Evolutionary conservation across 2,797 vertebrate genomes (phyloP), one percentile per base, ranked within the genome.

Genomic region (Myotis daubentonii): DNA sequence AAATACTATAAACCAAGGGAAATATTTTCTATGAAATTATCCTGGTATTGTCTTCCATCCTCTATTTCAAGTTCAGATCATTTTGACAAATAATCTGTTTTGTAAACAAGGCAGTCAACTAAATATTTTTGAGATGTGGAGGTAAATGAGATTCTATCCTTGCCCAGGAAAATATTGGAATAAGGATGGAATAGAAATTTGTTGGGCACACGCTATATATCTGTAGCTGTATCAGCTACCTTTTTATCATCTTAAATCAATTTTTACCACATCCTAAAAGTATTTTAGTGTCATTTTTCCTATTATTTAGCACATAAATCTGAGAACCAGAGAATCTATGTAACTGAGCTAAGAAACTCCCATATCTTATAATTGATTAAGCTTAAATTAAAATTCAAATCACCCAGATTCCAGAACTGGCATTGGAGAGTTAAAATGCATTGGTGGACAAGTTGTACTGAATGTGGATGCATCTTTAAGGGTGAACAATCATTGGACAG

Each of bases 11-110:
- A 65, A 80, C 6, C 20, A 38, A 84, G 33, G 9, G 8, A 49
- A 87, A 55, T 22, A 6, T 75, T 78, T 89, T 86, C 11, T 94
- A 12, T 80, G 93, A 1, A 86, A 93, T 94, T 87, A 71, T 55
- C 6, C 23, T 91, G n/a, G 0, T 44, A 47, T 75, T 88, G 91
- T 90, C 33, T 92, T 44, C 51, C 25, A 91, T 72, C 19, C 8
- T 74, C 10, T 89, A 12, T 51, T 96, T 93, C 20, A 71, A 17
- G n/a, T 70, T 92, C 20, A 68, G 30, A 8, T 89, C 6, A 70
- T n/a, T 51, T 84, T 22, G 66, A 51, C 20, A 81, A 87, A 81
- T 8, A 75, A 75, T 41, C 70, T 70, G 8, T 71, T 3, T 68
- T 47, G 3, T 81, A 9, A 20, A 47, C 3, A 60, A 85, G 28